Evolutionary conservation across 2,797 vertebrate species (phyloP).

Genomic region (Urosaurus nigricauda): DNA sequence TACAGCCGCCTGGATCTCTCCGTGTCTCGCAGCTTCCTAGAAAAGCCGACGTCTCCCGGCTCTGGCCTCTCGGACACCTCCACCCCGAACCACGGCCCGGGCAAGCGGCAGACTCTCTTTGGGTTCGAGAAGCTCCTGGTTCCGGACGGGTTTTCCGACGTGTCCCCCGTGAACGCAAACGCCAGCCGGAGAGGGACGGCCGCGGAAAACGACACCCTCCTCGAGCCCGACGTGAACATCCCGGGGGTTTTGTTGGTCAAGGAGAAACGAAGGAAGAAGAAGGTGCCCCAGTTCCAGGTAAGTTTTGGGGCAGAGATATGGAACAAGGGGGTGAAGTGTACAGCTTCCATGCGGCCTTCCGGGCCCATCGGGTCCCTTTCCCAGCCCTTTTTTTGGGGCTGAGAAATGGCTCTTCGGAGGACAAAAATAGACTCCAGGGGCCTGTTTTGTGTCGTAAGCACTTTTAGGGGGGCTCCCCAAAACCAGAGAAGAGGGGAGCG

Average conservation of each 20-base stretch:
- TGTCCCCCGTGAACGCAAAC: slow-evolving; percentile 58
- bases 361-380: no score
- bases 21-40: slow-evolving; percentile 51
- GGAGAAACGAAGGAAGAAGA: slow-evolving; percentile 79
- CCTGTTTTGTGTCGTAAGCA: no score
- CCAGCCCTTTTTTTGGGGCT: no score
- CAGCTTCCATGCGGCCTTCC: no score
- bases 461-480: no score
- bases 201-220: fast-evolving
- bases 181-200: slow-evolving; percentile 7
- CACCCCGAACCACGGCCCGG: slow-evolving; percentile 58
- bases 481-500: no score
- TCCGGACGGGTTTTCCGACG: slow-evolving; percentile 47
- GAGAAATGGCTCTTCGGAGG: no score
- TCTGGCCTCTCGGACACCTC: slow-evolving; percentile 40
- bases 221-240: slow-evolving; percentile 73
- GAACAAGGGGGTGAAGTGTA: background rate
- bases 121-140: slow-evolving; percentile 79
- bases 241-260: slow-evolving; percentile 79
- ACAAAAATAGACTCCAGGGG: no score
- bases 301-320: slow-evolving; percentile 23
- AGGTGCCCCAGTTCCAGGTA: slow-evolving; percentile 77
- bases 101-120: slow-evolving; percentile 74
- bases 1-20: slow-evolving; percentile 79
- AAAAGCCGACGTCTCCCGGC: slow-evolving; percentile 3